Conservation (phyloP, 1,140 invertebrate species). For the Nixonia krombeini region DNA sequence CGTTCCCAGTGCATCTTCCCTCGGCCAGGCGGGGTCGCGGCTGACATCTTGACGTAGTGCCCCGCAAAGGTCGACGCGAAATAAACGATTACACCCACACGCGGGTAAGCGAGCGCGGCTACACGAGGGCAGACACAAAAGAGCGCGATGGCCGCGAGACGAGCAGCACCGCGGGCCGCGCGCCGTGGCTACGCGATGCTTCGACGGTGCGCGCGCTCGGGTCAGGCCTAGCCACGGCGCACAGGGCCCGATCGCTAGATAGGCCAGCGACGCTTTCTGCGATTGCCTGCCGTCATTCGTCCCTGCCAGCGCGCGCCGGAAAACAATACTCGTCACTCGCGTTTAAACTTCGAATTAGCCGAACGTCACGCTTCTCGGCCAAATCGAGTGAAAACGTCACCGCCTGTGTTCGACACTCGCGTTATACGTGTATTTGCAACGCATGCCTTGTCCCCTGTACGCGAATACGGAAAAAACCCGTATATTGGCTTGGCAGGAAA, state of each 20-base stretch:
- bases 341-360: no score
- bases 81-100: constrained; percentile 69
- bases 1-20: constrained; percentile 66
- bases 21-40: constrained; percentile 66
- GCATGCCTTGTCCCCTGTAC: no score
- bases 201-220: no score
- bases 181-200: constrained; percentile 22
- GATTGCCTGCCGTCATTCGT: constrained; percentile 47
- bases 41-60: constrained; percentile 72
- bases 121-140: constrained; percentile 39
- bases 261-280: constrained; percentile 43
- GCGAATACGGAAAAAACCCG: no score
- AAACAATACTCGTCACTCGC: no score
- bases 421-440: no score
- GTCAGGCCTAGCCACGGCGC: constrained; percentile 40
- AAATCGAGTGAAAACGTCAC: no score
- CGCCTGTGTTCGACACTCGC: no score
- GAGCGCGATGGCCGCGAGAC: constrained; percentile 26
- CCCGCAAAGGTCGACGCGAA: constrained; percentile 69
- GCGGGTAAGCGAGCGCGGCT: constrained; percentile 20
- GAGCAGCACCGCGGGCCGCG: constrained; percentile 13
- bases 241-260: constrained; percentile 41
- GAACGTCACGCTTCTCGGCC: no score
- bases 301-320: no score
- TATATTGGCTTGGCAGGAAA: no score